phyloP scores from a whole-genome alignment of 2,888 invertebrate species.

The Portevinia maculata region DNA sequence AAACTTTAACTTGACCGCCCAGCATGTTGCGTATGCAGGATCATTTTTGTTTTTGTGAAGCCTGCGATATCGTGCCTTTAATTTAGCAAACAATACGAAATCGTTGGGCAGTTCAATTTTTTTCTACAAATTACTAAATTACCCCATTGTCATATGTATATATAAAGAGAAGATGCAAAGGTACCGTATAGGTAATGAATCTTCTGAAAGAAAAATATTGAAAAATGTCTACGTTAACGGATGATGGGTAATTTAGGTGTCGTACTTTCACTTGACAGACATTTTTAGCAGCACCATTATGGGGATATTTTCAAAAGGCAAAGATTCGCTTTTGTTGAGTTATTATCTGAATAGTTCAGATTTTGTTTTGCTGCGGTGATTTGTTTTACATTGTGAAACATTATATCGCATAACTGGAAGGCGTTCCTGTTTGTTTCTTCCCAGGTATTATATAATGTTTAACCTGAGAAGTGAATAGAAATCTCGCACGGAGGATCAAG shows the following conservation, averaged over 20 bases:
- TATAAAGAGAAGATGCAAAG: conserved; percentile 21
- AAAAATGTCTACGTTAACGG: conserved; percentile 26
- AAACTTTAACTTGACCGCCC: conserved; percentile 1
- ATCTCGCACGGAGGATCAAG: too few species aligned
- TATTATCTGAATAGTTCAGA: neutral
- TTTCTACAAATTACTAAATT: conserved; percentile 53
- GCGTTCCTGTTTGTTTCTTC: too few species aligned
- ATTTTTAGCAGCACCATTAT: conserved; percentile 1
- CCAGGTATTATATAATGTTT: too few species aligned
- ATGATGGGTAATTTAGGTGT: conserved; percentile 13
- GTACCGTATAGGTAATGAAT: conserved; percentile 16
- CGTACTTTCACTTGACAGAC: conserved; percentile 25
- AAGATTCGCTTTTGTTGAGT: too few species aligned
- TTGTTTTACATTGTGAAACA: too few species aligned
- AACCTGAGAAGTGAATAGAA: too few species aligned
- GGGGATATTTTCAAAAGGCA: too few species aligned
- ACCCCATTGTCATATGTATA: neutral
- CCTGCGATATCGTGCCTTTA: conserved; percentile 7
- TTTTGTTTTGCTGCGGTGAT: too few species aligned
- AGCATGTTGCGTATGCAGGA: conserved; percentile 29
- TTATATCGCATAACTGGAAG: too few species aligned
- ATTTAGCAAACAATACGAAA: conserved; percentile 34
- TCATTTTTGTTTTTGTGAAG: neutral
- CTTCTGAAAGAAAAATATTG: conserved; percentile 26
- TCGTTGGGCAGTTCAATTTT: conserved; percentile 27